Conservation (phyloP, 2,888 invertebrate species). For the Palloptera scutellata region DNA sequence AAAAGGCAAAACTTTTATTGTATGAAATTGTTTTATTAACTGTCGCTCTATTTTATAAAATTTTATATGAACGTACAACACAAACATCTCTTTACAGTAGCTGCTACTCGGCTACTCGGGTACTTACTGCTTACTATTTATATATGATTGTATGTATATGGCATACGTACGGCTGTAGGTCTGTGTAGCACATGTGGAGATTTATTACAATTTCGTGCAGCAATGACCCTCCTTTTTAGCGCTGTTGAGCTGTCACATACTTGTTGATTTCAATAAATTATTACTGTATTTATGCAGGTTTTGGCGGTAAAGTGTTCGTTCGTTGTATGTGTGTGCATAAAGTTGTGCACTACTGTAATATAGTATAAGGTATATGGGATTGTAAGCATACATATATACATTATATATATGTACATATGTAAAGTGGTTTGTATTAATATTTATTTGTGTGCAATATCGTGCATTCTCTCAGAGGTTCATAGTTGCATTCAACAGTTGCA, state of each 20-base stretch:
- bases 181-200: constrained; percentile 33
- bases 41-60: neutral
- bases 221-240: constrained; percentile 43
- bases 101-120: too few relatives aligned
- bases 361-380: too few relatives aligned
- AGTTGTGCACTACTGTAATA: too few relatives aligned
- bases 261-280: constrained; percentile 42
- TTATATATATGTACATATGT: too few relatives aligned
- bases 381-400: too few relatives aligned
- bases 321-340: too few relatives aligned
- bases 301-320: constrained; percentile 6
- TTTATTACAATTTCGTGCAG: constrained; percentile 47
- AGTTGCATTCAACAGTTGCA: too few relatives aligned
- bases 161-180: neutral
- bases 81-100: too few relatives aligned
- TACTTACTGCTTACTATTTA: neutral
- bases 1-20: too few relatives aligned
- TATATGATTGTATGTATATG: neutral
- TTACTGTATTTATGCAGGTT: constrained; percentile 31
- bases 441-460: too few relatives aligned
- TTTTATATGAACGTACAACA: neutral
- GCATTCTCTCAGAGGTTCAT: too few relatives aligned
- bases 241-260: constrained; percentile 36
- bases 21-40: neutral
- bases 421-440: too few relatives aligned